Evolutionary conservation across 2,888 invertebrate species (phyloP).

Genomic region (Serrognathus titanus): DNA sequence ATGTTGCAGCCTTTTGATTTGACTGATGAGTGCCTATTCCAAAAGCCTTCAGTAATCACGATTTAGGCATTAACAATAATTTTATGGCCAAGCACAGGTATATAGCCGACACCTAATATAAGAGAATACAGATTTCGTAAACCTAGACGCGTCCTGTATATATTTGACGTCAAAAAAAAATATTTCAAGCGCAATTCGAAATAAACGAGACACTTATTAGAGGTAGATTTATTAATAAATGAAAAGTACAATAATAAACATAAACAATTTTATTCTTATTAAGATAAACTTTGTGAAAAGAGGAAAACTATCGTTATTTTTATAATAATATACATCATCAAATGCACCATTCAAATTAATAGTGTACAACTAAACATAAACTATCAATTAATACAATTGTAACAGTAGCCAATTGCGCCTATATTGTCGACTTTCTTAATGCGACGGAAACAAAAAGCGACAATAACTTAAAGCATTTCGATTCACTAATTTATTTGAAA

Average conservation of each 20-base stretch:
- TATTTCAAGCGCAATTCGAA: conserved; percentile 5
- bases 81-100: no score
- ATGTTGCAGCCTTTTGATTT: no score
- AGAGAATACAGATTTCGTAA: no score
- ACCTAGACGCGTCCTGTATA: no score
- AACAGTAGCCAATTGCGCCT: conserved; percentile 14
- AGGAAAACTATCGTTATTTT: conserved; percentile 13
- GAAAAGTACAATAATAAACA: conserved; percentile 47
- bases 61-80: no score
- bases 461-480: conserved; percentile 26
- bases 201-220: conserved; percentile 35
- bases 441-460: conserved; percentile 16
- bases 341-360: conserved; percentile 18
- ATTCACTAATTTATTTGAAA: conserved; percentile 21
- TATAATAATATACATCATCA: conserved; percentile 19
- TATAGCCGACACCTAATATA: no score
- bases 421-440: conserved; percentile 8
- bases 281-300: conserved; percentile 39
- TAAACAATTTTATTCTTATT: conserved; percentile 45
- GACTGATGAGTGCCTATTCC: no score
- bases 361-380: not conserved
- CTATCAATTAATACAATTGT: conserved; percentile 8
- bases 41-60: no score
- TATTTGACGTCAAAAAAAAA: not conserved
- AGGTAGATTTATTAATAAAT: conserved; percentile 54